These are phyloP conservation scores for Sipunculus nudus DNA, from an alignment of 2,888 invertebrate species.

Conservation along the genomic window DNA sequence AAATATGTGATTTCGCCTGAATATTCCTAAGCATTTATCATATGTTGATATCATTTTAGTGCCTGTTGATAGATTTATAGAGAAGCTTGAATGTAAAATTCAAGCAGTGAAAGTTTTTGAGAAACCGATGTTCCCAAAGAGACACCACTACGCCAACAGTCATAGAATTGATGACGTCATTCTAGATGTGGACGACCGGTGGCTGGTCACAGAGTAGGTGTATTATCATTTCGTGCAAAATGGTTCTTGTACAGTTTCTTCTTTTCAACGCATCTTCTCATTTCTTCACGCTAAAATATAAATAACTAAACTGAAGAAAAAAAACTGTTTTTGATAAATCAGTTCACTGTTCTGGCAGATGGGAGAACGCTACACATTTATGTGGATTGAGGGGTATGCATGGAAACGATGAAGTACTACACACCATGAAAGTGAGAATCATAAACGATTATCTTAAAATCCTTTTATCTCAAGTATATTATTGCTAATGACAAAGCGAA, in stretches of 20 bases:
- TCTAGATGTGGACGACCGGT: conserved; percentile 47
- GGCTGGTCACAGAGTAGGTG: conserved; percentile 23
- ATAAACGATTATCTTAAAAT: no score
- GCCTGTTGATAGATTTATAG: conserved; percentile 14
- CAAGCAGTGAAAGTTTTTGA: conserved; percentile 51
- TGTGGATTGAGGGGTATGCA: conserved; percentile 34
- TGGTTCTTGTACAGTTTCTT: no score
- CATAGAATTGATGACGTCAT: conserved; percentile 57
- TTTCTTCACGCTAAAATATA: no score
- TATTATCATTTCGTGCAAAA: neutral
- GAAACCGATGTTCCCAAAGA: conserved; percentile 57
- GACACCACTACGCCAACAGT: conserved; percentile 62
- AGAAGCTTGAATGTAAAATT: conserved; percentile 46
- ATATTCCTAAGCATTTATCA: no score
- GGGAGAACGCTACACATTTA: no score
- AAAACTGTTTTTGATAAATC: no score
- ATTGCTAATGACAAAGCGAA: no score
- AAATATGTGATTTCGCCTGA: no score
- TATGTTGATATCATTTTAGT: neutral
- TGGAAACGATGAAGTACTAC: conserved; percentile 37
- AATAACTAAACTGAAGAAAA: no score
- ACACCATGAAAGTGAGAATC: conserved; percentile 33
- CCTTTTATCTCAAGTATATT: no score
- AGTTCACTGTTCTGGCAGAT: no score
- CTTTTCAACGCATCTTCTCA: no score